A percentile compares a stretch with the other conserved stretches of the same genome.
Evolutionary conservation across 1,140 invertebrate species (phyloP).

Genomic region (Drosophila ohnishii): DNA sequence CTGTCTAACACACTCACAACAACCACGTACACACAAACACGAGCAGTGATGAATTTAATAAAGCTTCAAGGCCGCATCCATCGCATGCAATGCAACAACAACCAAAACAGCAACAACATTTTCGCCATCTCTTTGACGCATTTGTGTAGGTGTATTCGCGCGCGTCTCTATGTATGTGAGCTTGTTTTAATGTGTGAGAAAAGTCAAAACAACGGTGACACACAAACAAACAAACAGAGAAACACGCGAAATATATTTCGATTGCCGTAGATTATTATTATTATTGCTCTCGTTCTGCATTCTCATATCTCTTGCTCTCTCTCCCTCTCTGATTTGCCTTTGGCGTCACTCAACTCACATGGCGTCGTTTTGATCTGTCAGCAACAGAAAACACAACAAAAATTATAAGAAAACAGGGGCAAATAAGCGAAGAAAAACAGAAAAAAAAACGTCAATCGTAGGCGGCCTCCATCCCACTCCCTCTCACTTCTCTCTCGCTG

Average conservation of each 20-base stretch:
- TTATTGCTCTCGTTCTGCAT: conserved; percentile 36
- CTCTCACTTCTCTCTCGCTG: conserved; percentile 17
- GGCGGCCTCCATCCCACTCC: conserved; percentile 16
- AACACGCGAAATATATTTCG: conserved; percentile 50
- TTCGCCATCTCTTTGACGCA: conserved; percentile 36
- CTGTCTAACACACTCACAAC: conserved; percentile 3
- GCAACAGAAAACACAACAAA: conserved; percentile 31
- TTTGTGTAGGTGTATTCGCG: conserved; percentile 19
- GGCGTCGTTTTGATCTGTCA: conserved; percentile 35
- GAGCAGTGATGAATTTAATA: conserved; percentile 42
- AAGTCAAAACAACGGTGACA: conserved; percentile 47
- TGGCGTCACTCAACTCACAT: conserved; percentile 55
- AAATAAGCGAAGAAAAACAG: conserved; percentile 20
- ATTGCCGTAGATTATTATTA: conserved; percentile 49
- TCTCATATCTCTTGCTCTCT: conserved; percentile 1
- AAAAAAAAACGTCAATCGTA: conserved; percentile 42
- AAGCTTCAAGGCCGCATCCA: conserved; percentile 51
- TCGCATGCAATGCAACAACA: conserved; percentile 44
- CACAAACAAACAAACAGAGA: conserved; percentile 49
- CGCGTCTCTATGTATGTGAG: conserved; percentile 8
- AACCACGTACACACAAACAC: conserved; percentile 17
- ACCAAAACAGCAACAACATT: conserved; percentile 17
- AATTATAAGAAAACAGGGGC: conserved; percentile 16
- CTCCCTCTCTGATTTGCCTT: conserved; percentile 25
- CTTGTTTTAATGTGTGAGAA: conserved; percentile 26